Conservation (phyloP, 2,888 invertebrate species). For the Lepidochrysops patricia region DNA sequence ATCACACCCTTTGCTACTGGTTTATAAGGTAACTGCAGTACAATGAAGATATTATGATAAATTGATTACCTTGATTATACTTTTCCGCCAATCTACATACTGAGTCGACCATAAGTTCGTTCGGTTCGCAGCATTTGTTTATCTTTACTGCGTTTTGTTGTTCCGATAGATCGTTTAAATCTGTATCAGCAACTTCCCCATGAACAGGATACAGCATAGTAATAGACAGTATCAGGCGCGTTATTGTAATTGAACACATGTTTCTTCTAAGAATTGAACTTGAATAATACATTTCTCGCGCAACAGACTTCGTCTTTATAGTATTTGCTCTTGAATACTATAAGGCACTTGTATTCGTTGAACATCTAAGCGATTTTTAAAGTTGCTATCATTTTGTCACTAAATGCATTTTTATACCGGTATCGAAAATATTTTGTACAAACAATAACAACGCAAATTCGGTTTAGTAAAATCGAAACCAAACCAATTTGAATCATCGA, state of each 20-base stretch:
- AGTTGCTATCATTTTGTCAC: background rate
- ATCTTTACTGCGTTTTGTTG: conserved; percentile 72
- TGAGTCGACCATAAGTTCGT: conserved; percentile 80
- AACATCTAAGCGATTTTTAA: background rate
- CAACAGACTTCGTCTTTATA: background rate
- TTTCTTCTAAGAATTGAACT: background rate
- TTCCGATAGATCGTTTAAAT: conserved; percentile 66
- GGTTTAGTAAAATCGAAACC: background rate
- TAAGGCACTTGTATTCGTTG: conserved; percentile 5
- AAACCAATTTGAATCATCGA: background rate
- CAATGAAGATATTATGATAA: background rate
- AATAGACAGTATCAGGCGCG: conserved; percentile 15
- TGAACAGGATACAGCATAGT: conserved; percentile 5
- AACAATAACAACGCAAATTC: background rate
- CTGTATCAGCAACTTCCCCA: conserved; percentile 38
- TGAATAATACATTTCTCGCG: background rate
- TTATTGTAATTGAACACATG: conserved; percentile 7
- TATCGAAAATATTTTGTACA: background rate
- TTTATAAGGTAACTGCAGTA: background rate
- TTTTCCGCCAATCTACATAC: conserved; percentile 77
- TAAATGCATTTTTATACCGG: conserved; percentile 2
- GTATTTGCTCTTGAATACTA: background rate
- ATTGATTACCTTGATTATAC: conserved; percentile 72
- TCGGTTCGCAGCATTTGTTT: conserved; percentile 85
- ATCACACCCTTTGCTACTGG: too few relatives aligned